Evolutionary conservation across 2,888 invertebrate genomes (phyloP).

Genomic region (Drosophila nigricruria): DNA sequence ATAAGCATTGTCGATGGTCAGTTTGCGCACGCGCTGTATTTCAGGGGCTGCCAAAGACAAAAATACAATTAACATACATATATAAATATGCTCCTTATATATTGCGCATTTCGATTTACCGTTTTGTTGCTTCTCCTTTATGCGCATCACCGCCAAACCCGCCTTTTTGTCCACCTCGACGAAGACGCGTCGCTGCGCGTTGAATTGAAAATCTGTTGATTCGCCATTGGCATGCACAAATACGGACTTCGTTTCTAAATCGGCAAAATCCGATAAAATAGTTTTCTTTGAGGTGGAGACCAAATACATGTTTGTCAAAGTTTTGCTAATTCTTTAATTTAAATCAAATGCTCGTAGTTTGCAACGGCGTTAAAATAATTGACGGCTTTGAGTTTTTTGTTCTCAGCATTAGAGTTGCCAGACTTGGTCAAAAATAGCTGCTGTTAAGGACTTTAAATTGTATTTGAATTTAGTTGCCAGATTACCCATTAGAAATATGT

Average conservation of each 20-base stretch:
- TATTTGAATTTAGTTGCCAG: not conserved
- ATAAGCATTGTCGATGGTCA: constrained; percentile 81
- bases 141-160: constrained; percentile 82
- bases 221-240: constrained; percentile 81
- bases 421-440: not conserved
- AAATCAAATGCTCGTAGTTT: constrained; percentile 5
- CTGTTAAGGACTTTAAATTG: not conserved
- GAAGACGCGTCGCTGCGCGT: constrained; percentile 77
- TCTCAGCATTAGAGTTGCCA: constrained; percentile 21
- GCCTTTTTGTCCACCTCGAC: constrained; percentile 83
- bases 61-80: not conserved
- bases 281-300: constrained; percentile 83
- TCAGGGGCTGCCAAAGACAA: constrained; percentile 54
- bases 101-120: constrained; percentile 49
- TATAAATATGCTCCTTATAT: no score
- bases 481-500: not conserved
- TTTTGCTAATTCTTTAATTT: not conserved
- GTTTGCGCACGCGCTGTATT: constrained; percentile 81
- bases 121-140: constrained; percentile 72
- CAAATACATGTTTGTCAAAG: constrained; percentile 76
- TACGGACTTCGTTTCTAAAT: constrained; percentile 79
- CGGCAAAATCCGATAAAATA: constrained; percentile 79
- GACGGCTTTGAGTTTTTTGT: constrained; percentile 13
- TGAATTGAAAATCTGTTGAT: constrained; percentile 83
- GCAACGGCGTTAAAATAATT: constrained; percentile 7